phyloP scores from a whole-genome alignment of 2,797 vertebrate species.

The Anas bernieri region DNA sequence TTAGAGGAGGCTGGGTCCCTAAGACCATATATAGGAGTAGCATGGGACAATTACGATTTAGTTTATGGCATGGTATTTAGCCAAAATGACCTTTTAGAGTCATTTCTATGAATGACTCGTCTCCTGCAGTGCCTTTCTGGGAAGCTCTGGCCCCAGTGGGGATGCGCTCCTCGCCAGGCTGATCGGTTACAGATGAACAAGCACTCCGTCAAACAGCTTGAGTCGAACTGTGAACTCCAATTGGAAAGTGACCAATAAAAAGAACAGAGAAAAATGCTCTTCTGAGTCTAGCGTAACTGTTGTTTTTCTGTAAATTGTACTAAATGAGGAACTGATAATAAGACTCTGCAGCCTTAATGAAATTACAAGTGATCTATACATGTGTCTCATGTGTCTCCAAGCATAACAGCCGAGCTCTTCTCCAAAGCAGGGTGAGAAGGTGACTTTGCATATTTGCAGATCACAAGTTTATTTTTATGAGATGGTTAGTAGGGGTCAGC shows the following conservation, averaged over 20 bases:
- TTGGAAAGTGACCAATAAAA: not conserved
- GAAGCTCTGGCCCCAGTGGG: not conserved
- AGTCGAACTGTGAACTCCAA: not conserved
- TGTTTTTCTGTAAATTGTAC: not conserved
- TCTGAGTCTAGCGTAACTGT: not conserved
- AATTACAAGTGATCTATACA: not conserved
- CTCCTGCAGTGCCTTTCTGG: constrained; percentile 36
- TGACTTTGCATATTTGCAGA: not conserved
- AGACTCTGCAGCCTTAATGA: not conserved
- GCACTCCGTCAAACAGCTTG: not conserved
- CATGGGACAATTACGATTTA: not conserved
- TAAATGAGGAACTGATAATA: not conserved
- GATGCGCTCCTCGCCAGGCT: not conserved
- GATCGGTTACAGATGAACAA: constrained; percentile 29
- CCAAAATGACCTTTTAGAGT: not conserved
- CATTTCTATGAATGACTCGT: not conserved
- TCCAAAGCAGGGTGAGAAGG: not conserved
- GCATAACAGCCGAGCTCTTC: not conserved
- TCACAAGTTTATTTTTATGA: constrained; percentile 1
- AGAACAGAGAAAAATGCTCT: not conserved
- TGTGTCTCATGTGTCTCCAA: not conserved
- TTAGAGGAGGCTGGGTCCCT: not conserved
- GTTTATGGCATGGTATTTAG: not conserved
- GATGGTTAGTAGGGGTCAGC: not conserved
- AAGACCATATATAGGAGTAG: not conserved